Percentiles rank a stretch among this genome's conserved stretches.
Evolutionary conservation across 2,797 vertebrate species (phyloP).

Genomic region (Alectoris magna): DNA sequence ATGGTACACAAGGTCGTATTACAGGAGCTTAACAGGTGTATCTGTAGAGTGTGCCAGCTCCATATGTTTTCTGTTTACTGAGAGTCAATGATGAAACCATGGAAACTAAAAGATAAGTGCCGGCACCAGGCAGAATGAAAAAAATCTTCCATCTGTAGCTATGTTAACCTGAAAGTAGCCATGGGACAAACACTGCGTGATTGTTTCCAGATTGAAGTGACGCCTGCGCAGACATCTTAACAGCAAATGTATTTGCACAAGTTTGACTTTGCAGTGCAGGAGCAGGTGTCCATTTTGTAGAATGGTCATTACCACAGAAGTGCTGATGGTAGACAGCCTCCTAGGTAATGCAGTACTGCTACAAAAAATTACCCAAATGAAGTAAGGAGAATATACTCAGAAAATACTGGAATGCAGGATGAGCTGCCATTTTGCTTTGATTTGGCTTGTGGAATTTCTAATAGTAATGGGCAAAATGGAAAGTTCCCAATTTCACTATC

Average conservation of each 20-base stretch:
- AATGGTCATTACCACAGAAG: background rate
- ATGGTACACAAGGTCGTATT: fast-evolving
- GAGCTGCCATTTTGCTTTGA: background rate
- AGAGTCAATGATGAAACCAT: slow-evolving; percentile 62
- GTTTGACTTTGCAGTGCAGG: background rate
- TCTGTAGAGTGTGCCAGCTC: slow-evolving; percentile 14
- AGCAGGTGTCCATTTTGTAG: slow-evolving; percentile 3
- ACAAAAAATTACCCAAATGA: background rate
- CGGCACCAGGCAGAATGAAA: slow-evolving; percentile 22
- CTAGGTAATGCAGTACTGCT: background rate
- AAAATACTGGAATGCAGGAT: background rate
- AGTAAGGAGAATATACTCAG: background rate
- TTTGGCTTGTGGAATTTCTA: background rate
- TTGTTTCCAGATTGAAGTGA: slow-evolving; percentile 5
- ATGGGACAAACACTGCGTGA: background rate
- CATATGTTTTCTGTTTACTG: slow-evolving; percentile 35
- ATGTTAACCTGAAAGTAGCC: slow-evolving; percentile 32
- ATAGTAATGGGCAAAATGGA: background rate
- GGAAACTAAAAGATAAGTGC: slow-evolving; percentile 54
- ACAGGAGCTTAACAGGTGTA: slow-evolving; percentile 28
- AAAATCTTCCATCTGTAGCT: slow-evolving; percentile 43
- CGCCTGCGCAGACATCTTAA: slow-evolving; percentile 3
- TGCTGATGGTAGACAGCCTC: background rate
- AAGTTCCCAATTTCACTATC: background rate
- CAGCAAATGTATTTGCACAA: background rate